Conservation (phyloP, 2,113 vertebrate species). For the Perca fluviatilis region DNA sequence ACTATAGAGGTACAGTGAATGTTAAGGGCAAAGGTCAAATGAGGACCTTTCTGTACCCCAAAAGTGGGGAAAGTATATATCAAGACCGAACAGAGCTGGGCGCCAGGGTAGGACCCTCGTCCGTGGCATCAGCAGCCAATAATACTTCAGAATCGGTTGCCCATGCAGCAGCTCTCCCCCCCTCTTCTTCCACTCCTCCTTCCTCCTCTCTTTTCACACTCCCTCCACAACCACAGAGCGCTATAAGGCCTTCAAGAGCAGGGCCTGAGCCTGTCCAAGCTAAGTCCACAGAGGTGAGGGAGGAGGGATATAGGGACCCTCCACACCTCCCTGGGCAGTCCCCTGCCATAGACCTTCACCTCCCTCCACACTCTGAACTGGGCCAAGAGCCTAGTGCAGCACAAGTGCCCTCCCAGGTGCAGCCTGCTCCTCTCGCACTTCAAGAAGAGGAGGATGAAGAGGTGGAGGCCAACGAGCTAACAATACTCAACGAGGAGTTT, state of each 20-base stretch:
- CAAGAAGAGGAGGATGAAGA: constrained; percentile 79
- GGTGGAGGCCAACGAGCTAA: constrained; percentile 87
- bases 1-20: constrained; percentile 98
- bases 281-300: constrained; percentile 53
- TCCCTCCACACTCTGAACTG: constrained; percentile 49
- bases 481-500: constrained; percentile 91
- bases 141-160: constrained; percentile 81
- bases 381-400: constrained; percentile 36
- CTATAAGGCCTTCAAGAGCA: constrained; percentile 39
- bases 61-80: constrained; percentile 86
- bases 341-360: constrained; percentile 61
- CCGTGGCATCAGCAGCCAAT: constrained; percentile 84
- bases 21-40: constrained; percentile 99
- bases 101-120: constrained; percentile 86
- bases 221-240: constrained; percentile 43
- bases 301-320: constrained; percentile 80
- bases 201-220: constrained; percentile 40
- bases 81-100: constrained; percentile 89
- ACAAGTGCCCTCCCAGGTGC: constrained; percentile 54
- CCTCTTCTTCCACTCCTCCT: constrained; percentile 25
- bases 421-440: constrained; percentile 68
- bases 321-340: constrained; percentile 72
- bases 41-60: constrained; percentile 98
- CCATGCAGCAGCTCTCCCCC: constrained; percentile 35
- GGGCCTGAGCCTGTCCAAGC: constrained; percentile 43